Percentiles rank a stretch among this genome's conserved stretches.
Evolutionary conservation across 2,888 invertebrate genomes (phyloP).

Genomic region (Harpalus rufipes): DNA sequence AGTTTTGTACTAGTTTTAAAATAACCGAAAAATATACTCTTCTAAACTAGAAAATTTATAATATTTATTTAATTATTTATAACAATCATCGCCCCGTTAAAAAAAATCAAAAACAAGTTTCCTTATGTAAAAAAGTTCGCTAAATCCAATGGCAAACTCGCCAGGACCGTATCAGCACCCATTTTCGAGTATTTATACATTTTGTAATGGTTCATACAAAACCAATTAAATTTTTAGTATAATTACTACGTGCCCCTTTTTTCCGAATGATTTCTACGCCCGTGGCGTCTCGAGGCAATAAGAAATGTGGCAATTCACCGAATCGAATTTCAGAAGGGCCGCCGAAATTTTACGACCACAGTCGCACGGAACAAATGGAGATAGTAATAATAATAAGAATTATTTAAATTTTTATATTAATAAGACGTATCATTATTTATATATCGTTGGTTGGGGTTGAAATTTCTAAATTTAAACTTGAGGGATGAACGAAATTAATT

Average conservation of each 20-base stretch:
- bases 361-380: not conserved
- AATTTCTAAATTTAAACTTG: too few relatives aligned
- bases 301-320: conserved; percentile 38
- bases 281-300: conserved; percentile 8
- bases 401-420: not conserved
- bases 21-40: too few relatives aligned
- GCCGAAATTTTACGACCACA: conserved; percentile 9
- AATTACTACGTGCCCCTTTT: conserved; percentile 3
- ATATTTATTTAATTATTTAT: too few relatives aligned
- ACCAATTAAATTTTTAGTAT: not conserved
- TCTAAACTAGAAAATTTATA: too few relatives aligned
- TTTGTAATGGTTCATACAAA: not conserved
- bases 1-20: too few relatives aligned
- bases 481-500: too few relatives aligned
- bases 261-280: conserved; percentile 24
- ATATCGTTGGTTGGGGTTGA: too few relatives aligned
- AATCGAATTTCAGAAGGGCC: conserved; percentile 15
- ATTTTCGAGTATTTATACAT: not conserved
- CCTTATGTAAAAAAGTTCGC: not conserved
- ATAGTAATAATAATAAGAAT: not conserved
- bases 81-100: too few relatives aligned
- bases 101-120: too few relatives aligned
- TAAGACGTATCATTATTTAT: not conserved
- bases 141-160: not conserved
- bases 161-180: not conserved